Percentiles rank a stretch among this genome's conserved stretches.
phyloP scores from a whole-genome alignment of 2,797 vertebrate species.

The Oryzias dopingdopingensis region DNA sequence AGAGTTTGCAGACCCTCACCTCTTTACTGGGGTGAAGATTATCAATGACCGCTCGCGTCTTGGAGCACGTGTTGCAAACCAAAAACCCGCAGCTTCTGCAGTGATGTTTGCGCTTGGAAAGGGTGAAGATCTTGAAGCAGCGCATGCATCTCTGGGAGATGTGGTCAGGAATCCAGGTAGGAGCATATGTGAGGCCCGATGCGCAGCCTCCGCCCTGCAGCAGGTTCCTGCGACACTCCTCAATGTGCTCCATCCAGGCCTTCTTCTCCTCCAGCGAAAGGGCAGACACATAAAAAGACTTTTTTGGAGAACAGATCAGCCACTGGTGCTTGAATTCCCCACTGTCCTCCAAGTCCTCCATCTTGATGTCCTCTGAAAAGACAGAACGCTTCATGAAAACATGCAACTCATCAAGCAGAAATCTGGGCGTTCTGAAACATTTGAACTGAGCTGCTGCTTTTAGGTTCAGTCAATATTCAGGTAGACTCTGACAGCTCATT shows the following conservation, averaged over 20 bases:
- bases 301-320: conserved; percentile 88
- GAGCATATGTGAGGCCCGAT: conserved; percentile 66
- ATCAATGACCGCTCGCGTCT: conserved; percentile 73
- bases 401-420: too few species aligned
- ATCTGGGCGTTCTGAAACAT: too few species aligned
- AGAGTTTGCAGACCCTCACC: conserved; percentile 81
- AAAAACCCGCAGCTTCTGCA: conserved; percentile 90
- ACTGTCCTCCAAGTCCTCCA: conserved; percentile 82
- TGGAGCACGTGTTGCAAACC: conserved; percentile 88
- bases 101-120: conserved; percentile 85
- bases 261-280: conserved; percentile 79
- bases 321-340: conserved; percentile 82
- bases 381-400: background rate
- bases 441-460: too few species aligned
- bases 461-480: too few species aligned
- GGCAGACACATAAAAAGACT: conserved; percentile 89
- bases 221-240: conserved; percentile 72
- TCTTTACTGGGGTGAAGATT: conserved; percentile 80
- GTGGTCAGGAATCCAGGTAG: conserved; percentile 86
- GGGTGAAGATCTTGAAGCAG: conserved; percentile 81
- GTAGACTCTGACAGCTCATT: background rate
- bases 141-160: conserved; percentile 90
- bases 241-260: conserved; percentile 88
- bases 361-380: conserved; percentile 77
- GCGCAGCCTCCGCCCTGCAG: conserved; percentile 58